Conservation (phyloP, 2,113 vertebrate species). For the Nymphicus hollandicus region DNA sequence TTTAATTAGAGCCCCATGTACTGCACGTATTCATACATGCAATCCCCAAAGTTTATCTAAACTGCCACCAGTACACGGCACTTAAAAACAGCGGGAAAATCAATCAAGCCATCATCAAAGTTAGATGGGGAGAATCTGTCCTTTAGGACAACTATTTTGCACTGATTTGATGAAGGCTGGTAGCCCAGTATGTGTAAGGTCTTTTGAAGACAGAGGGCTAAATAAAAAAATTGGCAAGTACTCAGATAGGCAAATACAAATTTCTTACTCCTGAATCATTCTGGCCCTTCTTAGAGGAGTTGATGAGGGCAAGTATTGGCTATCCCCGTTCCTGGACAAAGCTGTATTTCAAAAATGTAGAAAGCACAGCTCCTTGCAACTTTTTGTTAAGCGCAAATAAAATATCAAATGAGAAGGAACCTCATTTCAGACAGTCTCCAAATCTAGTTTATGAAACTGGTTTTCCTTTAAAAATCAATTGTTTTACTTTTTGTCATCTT, state of each 20-base stretch:
- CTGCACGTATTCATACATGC: rapidly evolving
- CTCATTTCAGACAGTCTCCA: background rate
- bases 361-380: background rate
- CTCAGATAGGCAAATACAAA: background rate
- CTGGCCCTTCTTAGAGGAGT: background rate
- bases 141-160: background rate
- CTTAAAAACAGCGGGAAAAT: background rate
- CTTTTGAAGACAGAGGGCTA: background rate
- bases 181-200: background rate
- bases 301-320: background rate
- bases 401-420: background rate
- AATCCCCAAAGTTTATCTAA: background rate
- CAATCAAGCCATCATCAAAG: background rate
- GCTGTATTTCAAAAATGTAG: background rate
- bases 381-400: background rate
- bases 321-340: background rate
- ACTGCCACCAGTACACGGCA: rapidly evolving
- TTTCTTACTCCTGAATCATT: background rate
- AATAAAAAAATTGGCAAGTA: background rate
- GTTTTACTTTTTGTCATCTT: background rate
- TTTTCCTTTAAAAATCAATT: background rate
- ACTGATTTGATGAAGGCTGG: background rate
- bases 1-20: background rate
- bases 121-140: background rate
- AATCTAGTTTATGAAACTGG: background rate